Evolutionary conservation across 2,888 invertebrate genomes (phyloP), one percentile per base, ranked within the genome.

Genomic region (Aspidiotus destructor): DNA sequence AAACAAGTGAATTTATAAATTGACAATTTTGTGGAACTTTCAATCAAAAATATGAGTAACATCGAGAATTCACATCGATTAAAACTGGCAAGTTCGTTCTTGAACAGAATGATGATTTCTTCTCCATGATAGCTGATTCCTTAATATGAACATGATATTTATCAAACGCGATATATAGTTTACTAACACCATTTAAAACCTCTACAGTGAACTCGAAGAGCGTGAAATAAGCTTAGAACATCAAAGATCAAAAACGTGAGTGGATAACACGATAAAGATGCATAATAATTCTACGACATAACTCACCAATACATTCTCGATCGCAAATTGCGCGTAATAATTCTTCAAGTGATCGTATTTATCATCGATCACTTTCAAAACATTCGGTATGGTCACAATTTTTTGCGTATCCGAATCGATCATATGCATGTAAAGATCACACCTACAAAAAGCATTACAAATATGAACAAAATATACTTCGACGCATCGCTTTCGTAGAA

Each of bases 331-430:
- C 10, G 85, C 83, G 74, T 86, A 86, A 74, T 86, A 86, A 75
- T 87, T 88, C 75, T 89, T 88, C 28, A 92, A 82, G 74, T 87
- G 86, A 75, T 92, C 92, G 76, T 91, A 92, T 75, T 90, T 89
- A 0, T 87, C 84, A 78, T 92, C 92, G 69, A 92, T 88, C 8
- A 85, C 84, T 77, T 88, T 87, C 16, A 92, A 79, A 10, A 90
- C 87, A 52, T 86, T 85, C 70, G 88, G 86, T 11, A 91, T 89
- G 0, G 88, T 85, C 1, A 87, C 79, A 64, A 92, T 89, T 64
- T 85, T 86, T 75, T 87, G 86, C 0, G 85, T 85, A 71, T 80
- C 78, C 0, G 84, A 83, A 75, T 92, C 88, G 0, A 92, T 88
- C 0, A 89, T 89, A 75, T 91, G 86, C 70, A 92, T 83, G 75